Conservation (phyloP, 2,113 vertebrate species). For the Callospermophilus lateralis region DNA sequence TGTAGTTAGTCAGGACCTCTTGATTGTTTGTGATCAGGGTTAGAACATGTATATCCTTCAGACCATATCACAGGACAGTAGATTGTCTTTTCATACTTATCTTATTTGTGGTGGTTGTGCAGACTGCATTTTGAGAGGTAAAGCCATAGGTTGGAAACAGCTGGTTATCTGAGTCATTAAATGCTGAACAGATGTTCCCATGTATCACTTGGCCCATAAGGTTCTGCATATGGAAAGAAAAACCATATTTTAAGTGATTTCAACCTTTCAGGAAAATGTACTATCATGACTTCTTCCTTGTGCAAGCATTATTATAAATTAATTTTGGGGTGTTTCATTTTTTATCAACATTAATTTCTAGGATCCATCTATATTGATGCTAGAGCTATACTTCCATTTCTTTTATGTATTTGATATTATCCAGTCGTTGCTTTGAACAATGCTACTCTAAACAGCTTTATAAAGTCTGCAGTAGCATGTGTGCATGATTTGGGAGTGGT, state of each 20-base stretch:
- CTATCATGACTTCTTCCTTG: neutral
- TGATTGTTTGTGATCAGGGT: neutral
- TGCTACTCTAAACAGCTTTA: neutral
- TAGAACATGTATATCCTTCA: fast-evolving
- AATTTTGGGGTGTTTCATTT: neutral
- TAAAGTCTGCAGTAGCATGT: neutral
- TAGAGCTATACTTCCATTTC: neutral
- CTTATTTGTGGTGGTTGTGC: neutral
- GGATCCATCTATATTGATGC: too few species aligned
- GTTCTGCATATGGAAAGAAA: neutral
- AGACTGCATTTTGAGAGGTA: neutral
- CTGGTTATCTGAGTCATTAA: neutral
- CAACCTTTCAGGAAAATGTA: neutral
- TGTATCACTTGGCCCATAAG: neutral
- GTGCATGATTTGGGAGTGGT: neutral
- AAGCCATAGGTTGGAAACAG: neutral
- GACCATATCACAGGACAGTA: neutral
- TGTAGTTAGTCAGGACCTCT: neutral
- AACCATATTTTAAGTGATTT: neutral
- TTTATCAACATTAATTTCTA: neutral
- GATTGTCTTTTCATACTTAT: neutral
- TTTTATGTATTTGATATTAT: neutral
- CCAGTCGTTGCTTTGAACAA: neutral
- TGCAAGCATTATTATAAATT: neutral
- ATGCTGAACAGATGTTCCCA: neutral